phyloP scores from a whole-genome alignment of 2,113 vertebrate species.

The Colistium nudipinnis region DNA sequence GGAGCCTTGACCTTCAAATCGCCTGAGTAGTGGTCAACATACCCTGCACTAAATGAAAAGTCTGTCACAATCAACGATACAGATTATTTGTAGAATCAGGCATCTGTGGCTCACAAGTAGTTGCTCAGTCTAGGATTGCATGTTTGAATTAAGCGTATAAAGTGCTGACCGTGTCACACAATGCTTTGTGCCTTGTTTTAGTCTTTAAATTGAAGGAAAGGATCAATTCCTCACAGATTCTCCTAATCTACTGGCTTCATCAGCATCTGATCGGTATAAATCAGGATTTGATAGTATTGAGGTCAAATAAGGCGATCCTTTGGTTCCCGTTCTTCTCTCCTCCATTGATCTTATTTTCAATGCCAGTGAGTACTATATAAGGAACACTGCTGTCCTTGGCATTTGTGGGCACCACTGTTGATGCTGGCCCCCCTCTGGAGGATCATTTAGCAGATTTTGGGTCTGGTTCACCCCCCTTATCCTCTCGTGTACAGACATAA shows the following conservation, averaged over 20 bases:
- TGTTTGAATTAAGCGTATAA: background rate
- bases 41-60: slow-evolving; percentile 47
- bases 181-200: background rate
- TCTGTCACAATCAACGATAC: slow-evolving; percentile 36
- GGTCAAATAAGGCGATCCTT: slow-evolving; percentile 38
- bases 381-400: slow-evolving; percentile 26
- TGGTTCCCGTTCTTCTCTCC: background rate
- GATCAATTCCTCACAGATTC: slow-evolving; percentile 21
- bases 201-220: slow-evolving; percentile 18
- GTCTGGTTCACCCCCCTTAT: background rate
- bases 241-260: slow-evolving; percentile 31
- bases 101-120: slow-evolving; percentile 4
- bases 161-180: background rate
- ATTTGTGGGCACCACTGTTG: slow-evolving; percentile 23
- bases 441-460: background rate
- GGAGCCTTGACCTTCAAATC: slow-evolving; percentile 61
- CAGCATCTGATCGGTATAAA: slow-evolving; percentile 14
- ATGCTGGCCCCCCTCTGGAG: background rate
- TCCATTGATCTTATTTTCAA: slow-evolving; percentile 20
- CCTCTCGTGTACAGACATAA: background rate
- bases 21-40: slow-evolving; percentile 28
- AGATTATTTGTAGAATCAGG: slow-evolving; percentile 28
- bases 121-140: background rate
- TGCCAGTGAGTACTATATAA: background rate
- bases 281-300: slow-evolving; percentile 37